These are phyloP conservation scores for Sebastes itinus DNA, from an alignment of 2,797 vertebrate genomes.

Conservation along the genomic window DNA sequence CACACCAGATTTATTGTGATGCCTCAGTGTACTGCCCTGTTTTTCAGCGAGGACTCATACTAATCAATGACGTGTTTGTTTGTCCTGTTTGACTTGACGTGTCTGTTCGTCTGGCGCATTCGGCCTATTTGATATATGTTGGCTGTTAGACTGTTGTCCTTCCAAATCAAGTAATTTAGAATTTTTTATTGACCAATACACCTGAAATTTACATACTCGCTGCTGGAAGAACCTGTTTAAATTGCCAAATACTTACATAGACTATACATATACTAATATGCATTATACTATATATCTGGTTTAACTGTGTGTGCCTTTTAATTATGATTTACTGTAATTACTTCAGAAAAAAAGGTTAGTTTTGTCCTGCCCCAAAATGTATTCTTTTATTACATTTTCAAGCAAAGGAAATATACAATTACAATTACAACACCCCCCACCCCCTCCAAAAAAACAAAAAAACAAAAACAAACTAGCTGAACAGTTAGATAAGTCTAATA, in stretches of 20 bases:
- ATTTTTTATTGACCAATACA: not conserved
- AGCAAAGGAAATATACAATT: no score
- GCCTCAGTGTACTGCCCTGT: not conserved
- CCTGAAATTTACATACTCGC: not conserved
- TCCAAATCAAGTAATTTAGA: not conserved
- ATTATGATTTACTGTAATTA: not conserved
- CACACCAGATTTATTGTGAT: slow-evolving; percentile 8
- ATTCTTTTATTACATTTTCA: not conserved
- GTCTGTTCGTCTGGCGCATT: not conserved
- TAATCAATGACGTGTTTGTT: not conserved
- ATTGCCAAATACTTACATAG: not conserved
- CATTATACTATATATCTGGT: not conserved
- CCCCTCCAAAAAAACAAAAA: fast-evolving
- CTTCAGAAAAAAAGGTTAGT: not conserved
- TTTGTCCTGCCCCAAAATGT: not conserved
- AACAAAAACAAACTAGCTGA: no score
- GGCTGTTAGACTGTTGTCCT: not conserved
- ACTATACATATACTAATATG: not conserved
- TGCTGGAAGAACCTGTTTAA: not conserved
- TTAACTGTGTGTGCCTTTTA: not conserved
- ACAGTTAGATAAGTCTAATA: no score
- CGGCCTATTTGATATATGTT: not conserved
- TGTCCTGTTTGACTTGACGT: not conserved
- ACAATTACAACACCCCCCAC: no score
- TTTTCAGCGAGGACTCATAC: slow-evolving; percentile 1